These are phyloP conservation scores for Horisme vitalbata DNA, from an alignment of 2,888 invertebrate genomes.

Conservation along the genomic window DNA sequence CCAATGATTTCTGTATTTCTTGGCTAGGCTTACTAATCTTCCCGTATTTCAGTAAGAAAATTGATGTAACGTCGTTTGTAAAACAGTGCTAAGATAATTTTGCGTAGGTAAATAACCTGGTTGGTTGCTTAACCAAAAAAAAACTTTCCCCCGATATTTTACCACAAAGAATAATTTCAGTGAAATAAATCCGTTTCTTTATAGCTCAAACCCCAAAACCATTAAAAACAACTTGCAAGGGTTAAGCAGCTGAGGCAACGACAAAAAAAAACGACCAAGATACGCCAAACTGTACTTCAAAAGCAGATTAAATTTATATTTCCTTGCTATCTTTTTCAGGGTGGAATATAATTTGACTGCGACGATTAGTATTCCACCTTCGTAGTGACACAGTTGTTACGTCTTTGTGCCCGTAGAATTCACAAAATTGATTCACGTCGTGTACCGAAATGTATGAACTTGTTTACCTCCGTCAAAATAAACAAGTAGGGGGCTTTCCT, in stretches of 20 bases:
- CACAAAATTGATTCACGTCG: constrained; percentile 33
- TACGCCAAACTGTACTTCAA: constrained; percentile 38
- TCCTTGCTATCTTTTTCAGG: constrained; percentile 36
- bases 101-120: too few relatives aligned
- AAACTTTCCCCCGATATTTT: constrained; percentile 5
- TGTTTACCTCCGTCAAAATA: constrained; percentile 37
- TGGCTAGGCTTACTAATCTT: constrained; percentile 3
- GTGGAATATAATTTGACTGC: constrained; percentile 33
- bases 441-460: constrained; percentile 32
- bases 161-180: constrained; percentile 27
- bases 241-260: constrained; percentile 41
- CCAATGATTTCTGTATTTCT: constrained; percentile 27
- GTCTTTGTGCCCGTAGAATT: constrained; percentile 30
- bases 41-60: background rate
- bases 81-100: background rate
- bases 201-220: constrained; percentile 39
- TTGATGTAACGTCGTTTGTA: background rate
- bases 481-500: constrained; percentile 29
- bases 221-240: constrained; percentile 45
- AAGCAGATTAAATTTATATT: constrained; percentile 40
- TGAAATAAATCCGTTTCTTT: constrained; percentile 37
- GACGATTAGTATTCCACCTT: constrained; percentile 34
- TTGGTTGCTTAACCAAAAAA: too few relatives aligned
- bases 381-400: constrained; percentile 32
- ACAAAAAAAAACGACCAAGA: constrained; percentile 40